phyloP scores from a whole-genome alignment of 2,113 vertebrate species.

The Sinocyclocheilus maitianheensis region DNA sequence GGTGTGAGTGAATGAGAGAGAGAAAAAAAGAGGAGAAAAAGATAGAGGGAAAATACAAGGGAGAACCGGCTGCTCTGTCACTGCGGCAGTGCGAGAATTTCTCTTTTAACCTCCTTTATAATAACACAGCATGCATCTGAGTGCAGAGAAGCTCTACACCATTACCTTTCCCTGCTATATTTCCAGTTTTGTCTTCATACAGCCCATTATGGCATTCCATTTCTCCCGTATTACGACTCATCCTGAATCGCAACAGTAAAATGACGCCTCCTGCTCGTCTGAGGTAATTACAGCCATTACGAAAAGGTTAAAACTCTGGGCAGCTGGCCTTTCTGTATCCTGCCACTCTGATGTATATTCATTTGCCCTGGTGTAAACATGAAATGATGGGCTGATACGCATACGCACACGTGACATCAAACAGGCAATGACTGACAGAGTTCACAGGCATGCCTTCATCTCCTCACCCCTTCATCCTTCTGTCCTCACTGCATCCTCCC shows the following conservation, averaged over 20 bases:
- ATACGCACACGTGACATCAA: constrained; percentile 28
- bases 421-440: constrained; percentile 12
- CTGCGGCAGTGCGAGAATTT: constrained; percentile 61
- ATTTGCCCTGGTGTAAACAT: constrained; percentile 65
- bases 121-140: constrained; percentile 47
- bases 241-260: constrained; percentile 63
- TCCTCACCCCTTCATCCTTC: constrained; percentile 50
- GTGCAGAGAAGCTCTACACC: constrained; percentile 42
- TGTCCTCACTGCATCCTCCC: constrained; percentile 60
- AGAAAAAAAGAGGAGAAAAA: constrained; percentile 16
- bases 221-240: constrained; percentile 60
- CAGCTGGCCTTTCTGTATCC: constrained; percentile 69
- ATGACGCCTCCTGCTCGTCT: constrained; percentile 59
- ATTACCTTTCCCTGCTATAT: constrained; percentile 28
- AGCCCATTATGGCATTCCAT: constrained; percentile 46
- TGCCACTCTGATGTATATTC: constrained; percentile 69
- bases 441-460: constrained; percentile 37
- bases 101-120: constrained; percentile 68
- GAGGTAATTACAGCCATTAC: constrained; percentile 61
- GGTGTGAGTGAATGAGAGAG: background rate
- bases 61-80: constrained; percentile 55
- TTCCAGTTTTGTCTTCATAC: constrained; percentile 49
- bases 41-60: background rate
- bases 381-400: constrained; percentile 26
- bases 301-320: constrained; percentile 74